Conservation (phyloP, 2,797 vertebrate genomes). For the Hippoglossus hippoglossus region DNA sequence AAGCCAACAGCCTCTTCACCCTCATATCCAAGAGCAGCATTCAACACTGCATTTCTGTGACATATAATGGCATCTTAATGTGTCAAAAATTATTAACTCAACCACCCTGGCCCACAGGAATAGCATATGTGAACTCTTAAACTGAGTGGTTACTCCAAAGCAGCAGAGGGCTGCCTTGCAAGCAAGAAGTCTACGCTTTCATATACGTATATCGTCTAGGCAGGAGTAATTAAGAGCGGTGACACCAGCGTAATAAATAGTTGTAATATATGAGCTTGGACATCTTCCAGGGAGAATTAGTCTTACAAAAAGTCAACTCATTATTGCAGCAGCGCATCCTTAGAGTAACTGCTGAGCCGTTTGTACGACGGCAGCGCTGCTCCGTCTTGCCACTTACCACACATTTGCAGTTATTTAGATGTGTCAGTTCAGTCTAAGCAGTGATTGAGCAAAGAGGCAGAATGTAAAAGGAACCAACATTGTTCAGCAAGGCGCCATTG, state of each 20-base stretch:
- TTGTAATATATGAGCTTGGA: constrained; percentile 67
- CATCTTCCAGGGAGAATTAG: constrained; percentile 61
- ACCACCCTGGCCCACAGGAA: neutral
- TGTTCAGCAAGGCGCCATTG: neutral
- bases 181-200: constrained; percentile 48
- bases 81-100: constrained; percentile 32
- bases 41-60: constrained; percentile 5
- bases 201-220: constrained; percentile 58
- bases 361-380: constrained; percentile 6
- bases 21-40: constrained; percentile 15
- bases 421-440: constrained; percentile 7
- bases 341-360: constrained; percentile 17
- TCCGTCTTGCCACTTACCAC: constrained; percentile 17
- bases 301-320: constrained; percentile 49
- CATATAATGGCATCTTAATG: constrained; percentile 22
- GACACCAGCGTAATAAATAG: constrained; percentile 62
- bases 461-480: neutral
- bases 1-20: neutral
- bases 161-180: constrained; percentile 9
- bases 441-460: constrained; percentile 1
- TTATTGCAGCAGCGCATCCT: constrained; percentile 27
- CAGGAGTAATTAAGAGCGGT: constrained; percentile 65
- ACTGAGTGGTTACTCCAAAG: constrained; percentile 29
- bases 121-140: constrained; percentile 33
- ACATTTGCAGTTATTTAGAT: constrained; percentile 21